Conservation (phyloP, 2,797 vertebrate species). For the Eulemur rubriventer region DNA sequence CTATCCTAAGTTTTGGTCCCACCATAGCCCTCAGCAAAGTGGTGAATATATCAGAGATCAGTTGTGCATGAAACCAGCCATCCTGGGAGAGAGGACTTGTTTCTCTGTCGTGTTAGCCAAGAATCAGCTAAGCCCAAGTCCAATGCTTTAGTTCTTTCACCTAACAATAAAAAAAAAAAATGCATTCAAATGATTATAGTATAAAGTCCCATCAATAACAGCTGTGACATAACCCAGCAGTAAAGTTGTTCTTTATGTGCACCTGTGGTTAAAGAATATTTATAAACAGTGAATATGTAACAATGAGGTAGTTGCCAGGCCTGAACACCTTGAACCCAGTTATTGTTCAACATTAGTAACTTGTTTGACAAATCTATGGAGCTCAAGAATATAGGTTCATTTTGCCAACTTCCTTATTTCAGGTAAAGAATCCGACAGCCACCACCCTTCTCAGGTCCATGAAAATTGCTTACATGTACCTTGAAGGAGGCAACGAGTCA, state of each 20-base stretch:
- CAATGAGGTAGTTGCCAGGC: background rate
- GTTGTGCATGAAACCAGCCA: background rate
- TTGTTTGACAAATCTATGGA: background rate
- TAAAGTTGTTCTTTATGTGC: background rate
- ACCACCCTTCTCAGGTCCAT: background rate
- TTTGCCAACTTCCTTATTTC: background rate
- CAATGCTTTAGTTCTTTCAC: background rate
- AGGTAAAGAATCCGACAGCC: background rate
- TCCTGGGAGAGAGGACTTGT: background rate
- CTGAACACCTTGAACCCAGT: background rate
- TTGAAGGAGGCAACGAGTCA: background rate
- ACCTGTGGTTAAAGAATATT: accelerated
- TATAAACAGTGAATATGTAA: background rate
- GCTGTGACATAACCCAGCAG: background rate
- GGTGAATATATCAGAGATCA: background rate
- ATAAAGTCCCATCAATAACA: background rate
- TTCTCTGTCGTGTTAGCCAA: background rate
- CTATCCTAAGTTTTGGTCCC: background rate
- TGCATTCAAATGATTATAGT: background rate
- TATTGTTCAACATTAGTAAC: background rate
- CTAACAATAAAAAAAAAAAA: background rate
- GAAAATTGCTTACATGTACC: background rate
- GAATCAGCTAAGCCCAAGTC: background rate
- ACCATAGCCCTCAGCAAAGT: background rate
- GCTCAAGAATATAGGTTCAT: background rate